phyloP scores from a whole-genome alignment of 2,113 vertebrate genomes.

The Notechis scutatus region DNA sequence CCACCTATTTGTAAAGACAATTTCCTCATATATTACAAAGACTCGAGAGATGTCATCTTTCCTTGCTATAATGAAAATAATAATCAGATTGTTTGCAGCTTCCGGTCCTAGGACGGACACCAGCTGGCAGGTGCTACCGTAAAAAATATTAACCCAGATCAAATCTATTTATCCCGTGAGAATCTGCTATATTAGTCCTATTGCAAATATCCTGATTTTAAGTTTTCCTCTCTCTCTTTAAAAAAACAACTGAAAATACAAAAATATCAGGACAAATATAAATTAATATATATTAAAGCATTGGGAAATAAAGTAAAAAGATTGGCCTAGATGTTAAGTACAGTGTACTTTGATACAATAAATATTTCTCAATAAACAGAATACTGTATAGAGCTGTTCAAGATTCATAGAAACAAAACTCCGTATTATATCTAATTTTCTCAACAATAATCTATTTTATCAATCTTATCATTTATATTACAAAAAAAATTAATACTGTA shows the following conservation, averaged over 20 bases:
- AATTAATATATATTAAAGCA: constrained; percentile 99
- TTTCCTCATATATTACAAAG: constrained; percentile 79
- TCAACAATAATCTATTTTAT: constrained; percentile 84
- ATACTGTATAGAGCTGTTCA: constrained; percentile 82
- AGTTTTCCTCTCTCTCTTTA: constrained; percentile 50
- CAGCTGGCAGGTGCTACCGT: constrained; percentile 74
- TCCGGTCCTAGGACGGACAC: constrained; percentile 55
- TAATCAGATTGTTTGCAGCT: constrained; percentile 79
- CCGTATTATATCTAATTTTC: constrained; percentile 85
- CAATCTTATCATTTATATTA: constrained; percentile 81
- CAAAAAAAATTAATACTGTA: constrained; percentile 86
- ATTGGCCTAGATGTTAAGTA: constrained; percentile 90
- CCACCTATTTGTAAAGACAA: constrained; percentile 78
- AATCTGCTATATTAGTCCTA: constrained; percentile 90
- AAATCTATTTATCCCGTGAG: constrained; percentile 75
- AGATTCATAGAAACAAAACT: constrained; percentile 76
- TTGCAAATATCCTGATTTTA: constrained; percentile 79
- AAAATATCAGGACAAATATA: constrained; percentile 99
- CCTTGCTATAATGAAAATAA: constrained; percentile 78
- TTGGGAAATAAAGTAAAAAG: constrained; percentile 86
- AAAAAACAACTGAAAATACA: constrained; percentile 94
- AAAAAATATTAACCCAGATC: constrained; percentile 58
- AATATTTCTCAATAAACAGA: constrained; percentile 93
- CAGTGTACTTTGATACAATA: constrained; percentile 97
- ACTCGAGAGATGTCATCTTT: constrained; percentile 80